Percentiles rank a stretch among this genome's conserved stretches.
Evolutionary conservation across 1,140 invertebrate species (phyloP).

Genomic region (Dendrolimus punctatus): DNA sequence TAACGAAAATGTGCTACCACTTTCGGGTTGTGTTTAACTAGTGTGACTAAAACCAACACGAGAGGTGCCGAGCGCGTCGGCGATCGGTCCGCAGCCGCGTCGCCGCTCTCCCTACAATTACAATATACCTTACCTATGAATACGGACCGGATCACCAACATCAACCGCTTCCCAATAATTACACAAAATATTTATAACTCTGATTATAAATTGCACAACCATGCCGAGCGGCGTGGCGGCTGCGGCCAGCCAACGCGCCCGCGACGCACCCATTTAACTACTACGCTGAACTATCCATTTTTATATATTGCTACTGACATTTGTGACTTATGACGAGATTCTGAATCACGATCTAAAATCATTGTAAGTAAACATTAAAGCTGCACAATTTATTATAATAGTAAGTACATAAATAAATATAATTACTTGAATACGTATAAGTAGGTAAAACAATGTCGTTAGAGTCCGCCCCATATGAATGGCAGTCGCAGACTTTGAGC

Average conservation of each 20-base stretch:
- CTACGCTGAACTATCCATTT: constrained; percentile 54
- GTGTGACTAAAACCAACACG: constrained; percentile 52
- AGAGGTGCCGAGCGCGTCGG: constrained; percentile 18
- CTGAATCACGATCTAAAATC: constrained; percentile 69
- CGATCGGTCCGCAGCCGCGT: constrained; percentile 17
- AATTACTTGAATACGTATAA: constrained; percentile 55
- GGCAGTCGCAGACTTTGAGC: constrained; percentile 60
- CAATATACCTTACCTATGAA: constrained; percentile 3
- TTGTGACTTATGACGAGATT: constrained; percentile 72
- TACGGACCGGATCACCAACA: constrained; percentile 8
- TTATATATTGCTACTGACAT: constrained; percentile 58
- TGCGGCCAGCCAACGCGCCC: constrained; percentile 28
- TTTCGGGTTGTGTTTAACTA: constrained; percentile 65
- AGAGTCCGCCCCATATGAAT: constrained; percentile 45
- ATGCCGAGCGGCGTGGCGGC: constrained; percentile 7
- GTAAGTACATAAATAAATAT: constrained; percentile 70
- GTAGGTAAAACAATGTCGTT: constrained; percentile 52
- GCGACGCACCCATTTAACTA: constrained; percentile 33
- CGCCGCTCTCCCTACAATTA: constrained; percentile 11
- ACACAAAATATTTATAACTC: constrained; percentile 22
- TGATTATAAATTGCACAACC: constrained; percentile 54
- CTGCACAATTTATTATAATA: constrained; percentile 62
- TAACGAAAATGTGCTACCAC: constrained; percentile 64
- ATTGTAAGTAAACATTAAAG: constrained; percentile 71
- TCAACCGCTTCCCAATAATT: constrained; percentile 15